Evolutionary conservation across 2,797 vertebrate species (phyloP).

Genomic region (Pipistrellus pygmaeus): DNA sequence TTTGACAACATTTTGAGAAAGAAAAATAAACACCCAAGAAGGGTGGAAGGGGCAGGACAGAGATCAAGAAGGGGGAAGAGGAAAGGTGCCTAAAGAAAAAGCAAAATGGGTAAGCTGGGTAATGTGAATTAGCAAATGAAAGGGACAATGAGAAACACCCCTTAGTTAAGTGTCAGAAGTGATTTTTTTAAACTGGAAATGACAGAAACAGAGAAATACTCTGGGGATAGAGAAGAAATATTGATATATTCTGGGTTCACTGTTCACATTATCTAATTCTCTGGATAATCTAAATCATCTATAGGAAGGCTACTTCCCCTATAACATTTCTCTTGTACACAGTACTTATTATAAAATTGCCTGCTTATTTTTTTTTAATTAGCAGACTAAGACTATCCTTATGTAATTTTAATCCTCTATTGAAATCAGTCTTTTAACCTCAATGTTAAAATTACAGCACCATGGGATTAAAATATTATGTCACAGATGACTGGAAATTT

Average conservation of each 20-base stretch:
- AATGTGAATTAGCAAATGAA: background rate
- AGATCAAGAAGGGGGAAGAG: background rate
- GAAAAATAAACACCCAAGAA: background rate
- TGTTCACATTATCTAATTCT: conserved; percentile 57
- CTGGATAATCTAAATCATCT: conserved; percentile 51
- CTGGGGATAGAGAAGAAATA: background rate
- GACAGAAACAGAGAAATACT: conserved; percentile 52
- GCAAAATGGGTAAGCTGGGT: background rate
- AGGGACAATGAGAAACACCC: background rate
- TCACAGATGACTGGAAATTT: conserved; percentile 68
- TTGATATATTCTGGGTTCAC: conserved; percentile 57
- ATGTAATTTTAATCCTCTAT: conserved; percentile 51
- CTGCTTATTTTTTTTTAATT: conserved; percentile 62
- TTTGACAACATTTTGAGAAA: background rate
- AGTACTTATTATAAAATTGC: conserved; percentile 35
- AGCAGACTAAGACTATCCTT: conserved; percentile 60
- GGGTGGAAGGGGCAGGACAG: background rate
- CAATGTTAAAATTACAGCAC: conserved; percentile 60
- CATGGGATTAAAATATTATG: conserved; percentile 63
- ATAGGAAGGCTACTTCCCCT: conserved; percentile 17
- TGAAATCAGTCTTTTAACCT: conserved; percentile 66
- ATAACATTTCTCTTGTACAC: conserved; percentile 47
- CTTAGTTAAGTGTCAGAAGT: background rate
- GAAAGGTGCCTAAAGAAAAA: background rate
- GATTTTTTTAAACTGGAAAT: conserved; percentile 43